Evolutionary conservation across 2,888 invertebrate genomes (phyloP), one percentile per base, ranked within the genome.

Genomic region (Syrista parreyssii): DNA sequence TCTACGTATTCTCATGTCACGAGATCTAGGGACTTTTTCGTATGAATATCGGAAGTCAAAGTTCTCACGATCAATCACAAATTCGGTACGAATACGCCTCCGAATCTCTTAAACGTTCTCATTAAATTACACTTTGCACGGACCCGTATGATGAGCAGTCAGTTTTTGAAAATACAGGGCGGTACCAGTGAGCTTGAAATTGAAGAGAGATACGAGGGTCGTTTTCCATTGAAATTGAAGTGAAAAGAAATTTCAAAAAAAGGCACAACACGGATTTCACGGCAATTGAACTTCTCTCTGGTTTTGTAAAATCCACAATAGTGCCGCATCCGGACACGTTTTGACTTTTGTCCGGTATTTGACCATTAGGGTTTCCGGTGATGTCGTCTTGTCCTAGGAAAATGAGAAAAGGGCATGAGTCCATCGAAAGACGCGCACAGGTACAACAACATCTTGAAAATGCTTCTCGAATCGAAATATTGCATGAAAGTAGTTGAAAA

Each of bases 191-290:
- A 40, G 40, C 40, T 40, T 40, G 40, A 40, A 40, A 40, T 40
- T 40, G 40, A 40, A 40, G 40, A 40, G 40, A 40, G 40, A 40
- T 40, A 40, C 40, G 40, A 15, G 15, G 6, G 40, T 40, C 40
- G 40, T 40, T n/a, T n/a, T 40, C 40, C 15, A 40, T 40, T 40
- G 40, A 40, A 40, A 40, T 40, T 40, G 40, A 40, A 40, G 84
- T 86, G 83, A 88, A 89, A 88, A 85, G 82, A 84, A 84, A 82
- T 87, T 85, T 86, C 81, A 68, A 83, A 86, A 88, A 89, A 87
- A 88, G 87, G 89, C 85, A 90, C 88, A 90, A 90, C 90, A 90
- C 82, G 84, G 86, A 91, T 90, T 90, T 91, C 88, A 91, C 87
- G 91, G 86, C 88, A 88, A 89, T 91, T 89, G 88, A 88, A 81